These are phyloP conservation scores for Bombyx huttoni DNA, from an alignment of 2,888 invertebrate genomes.

Conservation along the genomic window DNA sequence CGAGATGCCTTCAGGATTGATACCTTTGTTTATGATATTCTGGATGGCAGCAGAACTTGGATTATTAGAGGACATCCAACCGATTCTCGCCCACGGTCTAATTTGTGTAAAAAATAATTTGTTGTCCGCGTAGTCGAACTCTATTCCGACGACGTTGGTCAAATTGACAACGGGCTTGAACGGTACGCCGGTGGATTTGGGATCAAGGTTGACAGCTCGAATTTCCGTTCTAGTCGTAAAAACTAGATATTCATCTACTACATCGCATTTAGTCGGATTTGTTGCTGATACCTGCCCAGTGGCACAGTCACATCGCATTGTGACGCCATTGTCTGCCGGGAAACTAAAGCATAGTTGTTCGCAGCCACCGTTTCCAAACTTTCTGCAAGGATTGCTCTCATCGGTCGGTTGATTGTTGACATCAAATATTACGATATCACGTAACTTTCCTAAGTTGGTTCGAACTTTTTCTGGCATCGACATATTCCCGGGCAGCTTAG, in stretches of 20 bases:
- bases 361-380: slow-evolving; percentile 86
- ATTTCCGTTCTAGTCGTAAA: slow-evolving; percentile 96
- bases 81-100: slow-evolving; percentile 90
- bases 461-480: slow-evolving; percentile 80
- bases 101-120: slow-evolving; percentile 94
- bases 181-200: slow-evolving; percentile 83
- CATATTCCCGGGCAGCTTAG: slow-evolving; percentile 82
- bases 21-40: slow-evolving; percentile 81
- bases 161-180: slow-evolving; percentile 88
- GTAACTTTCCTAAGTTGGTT: slow-evolving; percentile 86
- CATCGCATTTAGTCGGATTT: slow-evolving; percentile 81
- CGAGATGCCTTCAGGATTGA: slow-evolving; percentile 94
- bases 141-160: slow-evolving; percentile 94
- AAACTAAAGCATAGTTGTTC: slow-evolving; percentile 96
- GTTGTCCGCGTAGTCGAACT: slow-evolving; percentile 93
- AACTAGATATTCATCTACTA: slow-evolving; percentile 90
- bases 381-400: slow-evolving; percentile 84
- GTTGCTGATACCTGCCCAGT: slow-evolving; percentile 81
- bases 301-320: slow-evolving; percentile 91
- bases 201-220: slow-evolving; percentile 90
- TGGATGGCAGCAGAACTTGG: slow-evolving; percentile 76
- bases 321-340: slow-evolving; percentile 76
- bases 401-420: slow-evolving; percentile 88
- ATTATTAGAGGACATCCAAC: slow-evolving; percentile 81
- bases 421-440: slow-evolving; percentile 94